phyloP scores from a whole-genome alignment of 2,888 invertebrate species.

The Leptura quadrifasciata region DNA sequence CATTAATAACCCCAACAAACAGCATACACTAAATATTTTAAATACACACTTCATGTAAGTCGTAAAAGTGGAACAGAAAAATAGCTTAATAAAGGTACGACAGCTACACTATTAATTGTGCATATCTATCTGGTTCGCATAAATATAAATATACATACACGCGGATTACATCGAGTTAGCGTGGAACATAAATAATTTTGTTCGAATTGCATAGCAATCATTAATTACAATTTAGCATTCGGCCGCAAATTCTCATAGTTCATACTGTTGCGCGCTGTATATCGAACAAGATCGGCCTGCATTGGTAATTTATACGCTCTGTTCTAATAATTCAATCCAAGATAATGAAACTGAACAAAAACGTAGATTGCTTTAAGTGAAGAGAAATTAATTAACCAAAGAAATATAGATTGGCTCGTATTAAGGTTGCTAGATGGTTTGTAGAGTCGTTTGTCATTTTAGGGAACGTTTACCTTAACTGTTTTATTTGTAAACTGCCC shows the following conservation, averaged over 20 bases:
- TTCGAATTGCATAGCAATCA: background rate
- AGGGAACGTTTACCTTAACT: background rate
- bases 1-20: too few species aligned
- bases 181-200: constrained; percentile 2
- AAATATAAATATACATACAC: background rate
- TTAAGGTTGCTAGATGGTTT: background rate
- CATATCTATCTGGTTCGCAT: background rate
- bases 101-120: background rate
- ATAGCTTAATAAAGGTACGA: too few species aligned
- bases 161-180: background rate
- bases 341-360: background rate
- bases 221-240: constrained; percentile 7
- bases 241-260: constrained; percentile 3
- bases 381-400: background rate
- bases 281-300: background rate
- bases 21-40: too few species aligned
- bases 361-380: background rate
- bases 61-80: too few species aligned
- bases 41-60: too few species aligned
- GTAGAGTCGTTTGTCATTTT: background rate
- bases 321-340: background rate
- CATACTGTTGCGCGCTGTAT: background rate
- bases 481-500: background rate
- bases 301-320: background rate
- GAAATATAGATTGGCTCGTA: background rate